Base-by-base conservation (phyloP, 2,797 vertebrate genomes). In the Dryobates pubescens region DNA sequence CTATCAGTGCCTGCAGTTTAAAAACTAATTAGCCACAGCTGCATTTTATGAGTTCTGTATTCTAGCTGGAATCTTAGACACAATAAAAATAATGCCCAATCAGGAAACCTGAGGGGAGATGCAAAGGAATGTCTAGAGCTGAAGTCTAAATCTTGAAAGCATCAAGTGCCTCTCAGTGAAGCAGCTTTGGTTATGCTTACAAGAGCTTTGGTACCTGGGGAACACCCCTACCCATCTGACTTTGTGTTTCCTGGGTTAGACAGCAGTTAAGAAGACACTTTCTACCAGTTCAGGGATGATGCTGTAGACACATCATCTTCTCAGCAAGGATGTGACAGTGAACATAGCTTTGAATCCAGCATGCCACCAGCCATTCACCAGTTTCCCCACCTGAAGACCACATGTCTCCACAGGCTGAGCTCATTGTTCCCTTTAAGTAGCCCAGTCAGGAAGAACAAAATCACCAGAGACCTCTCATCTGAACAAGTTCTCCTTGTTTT, bases 371-470 rank as follows among this genome's bases (percentile, higher is more conserved):
- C 10, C 2, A 0, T 36, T 49, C 62, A 73, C 6, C 53, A 54
- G 3, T 62, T 74, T 65, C 23, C 43, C 30, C 13, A 43, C 11
- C 5, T 0, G 0, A 58, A 8, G 5, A 47, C 6, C 13, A 23
- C 49, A 49, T 10, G 12, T 49, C 47, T 49, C 47, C 47, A 49
- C 47, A 24, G 6, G 49, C 24, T 51, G 49, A 51, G 23, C 49
- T 24, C 23, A 51, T 22, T 68, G 36, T 2, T 82, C 8, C n/a
- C 13, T 18, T 78, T 23, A 84, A 32, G 19, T 32, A 53, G 34
- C 20, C 8, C 10, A 56, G 30, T 8, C n/a, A 67, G 22, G 29
- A 75, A 41, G 43, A 87, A 41, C 7, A 4, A 51, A 54, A 63
- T 27, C 19, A 70, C 16, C 30, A 63, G 32, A 67, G 10, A 36